phyloP scores from a whole-genome alignment of 1,140 invertebrate species.

The Theocolax elegans region DNA sequence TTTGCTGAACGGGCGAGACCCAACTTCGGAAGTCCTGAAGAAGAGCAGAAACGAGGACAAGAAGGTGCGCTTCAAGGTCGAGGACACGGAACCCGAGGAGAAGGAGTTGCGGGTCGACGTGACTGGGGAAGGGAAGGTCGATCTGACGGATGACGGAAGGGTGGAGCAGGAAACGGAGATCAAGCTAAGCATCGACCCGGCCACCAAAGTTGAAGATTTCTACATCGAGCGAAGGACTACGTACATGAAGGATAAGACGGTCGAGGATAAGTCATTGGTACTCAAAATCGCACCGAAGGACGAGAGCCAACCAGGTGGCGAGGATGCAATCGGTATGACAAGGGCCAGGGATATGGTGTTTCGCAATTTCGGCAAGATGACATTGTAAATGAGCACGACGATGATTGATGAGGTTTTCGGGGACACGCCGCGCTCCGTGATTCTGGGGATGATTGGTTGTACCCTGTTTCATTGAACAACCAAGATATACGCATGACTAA shows the following conservation, averaged over 20 bases:
- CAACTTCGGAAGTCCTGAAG: conserved; percentile 42
- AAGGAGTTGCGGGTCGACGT: conserved; percentile 16
- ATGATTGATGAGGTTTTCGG: too few relatives aligned
- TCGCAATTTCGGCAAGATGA: conserved; percentile 21
- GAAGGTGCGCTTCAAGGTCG: conserved; percentile 57
- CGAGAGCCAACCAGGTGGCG: background rate
- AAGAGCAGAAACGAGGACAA: conserved; percentile 46
- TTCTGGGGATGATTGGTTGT: too few relatives aligned
- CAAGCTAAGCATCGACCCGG: conserved; percentile 25
- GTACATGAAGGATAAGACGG: conserved; percentile 19
- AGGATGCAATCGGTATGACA: conserved; percentile 14
- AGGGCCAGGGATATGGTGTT: conserved; percentile 25
- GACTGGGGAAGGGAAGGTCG: background rate
- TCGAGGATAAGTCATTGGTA: conserved; percentile 37
- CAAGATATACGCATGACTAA: too few relatives aligned
- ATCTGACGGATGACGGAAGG: background rate
- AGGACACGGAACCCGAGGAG: conserved; percentile 37
- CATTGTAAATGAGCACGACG: too few relatives aligned
- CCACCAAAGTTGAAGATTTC: conserved; percentile 28
- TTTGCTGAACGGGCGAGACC: conserved; percentile 45
- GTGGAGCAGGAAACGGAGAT: conserved; percentile 26
- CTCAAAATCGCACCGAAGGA: conserved; percentile 19
- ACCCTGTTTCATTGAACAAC: too few relatives aligned
- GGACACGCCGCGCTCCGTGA: background rate
- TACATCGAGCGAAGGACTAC: conserved; percentile 33